Evolutionary conservation across 2,113 vertebrate genomes (phyloP).

Genomic region (Echinops telfairi): DNA sequence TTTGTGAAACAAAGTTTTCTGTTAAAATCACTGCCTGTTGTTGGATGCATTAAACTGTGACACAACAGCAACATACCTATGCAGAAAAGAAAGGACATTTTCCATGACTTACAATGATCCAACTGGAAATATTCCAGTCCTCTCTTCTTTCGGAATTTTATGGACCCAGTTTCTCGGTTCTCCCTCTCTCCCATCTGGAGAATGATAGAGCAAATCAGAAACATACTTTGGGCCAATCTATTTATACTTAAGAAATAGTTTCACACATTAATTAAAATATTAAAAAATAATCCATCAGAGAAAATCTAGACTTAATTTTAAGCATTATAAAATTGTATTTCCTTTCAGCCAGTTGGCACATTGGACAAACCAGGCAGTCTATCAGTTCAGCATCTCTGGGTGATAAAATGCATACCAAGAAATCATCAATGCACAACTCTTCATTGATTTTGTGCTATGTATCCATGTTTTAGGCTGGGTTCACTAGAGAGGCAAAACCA

Average conservation of each 20-base stretch:
- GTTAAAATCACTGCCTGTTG: conserved; percentile 27
- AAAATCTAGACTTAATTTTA: conserved; percentile 49
- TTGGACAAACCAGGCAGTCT: neutral
- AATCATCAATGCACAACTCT: conserved; percentile 17
- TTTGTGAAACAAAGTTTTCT: conserved; percentile 55
- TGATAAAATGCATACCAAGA: conserved; percentile 54
- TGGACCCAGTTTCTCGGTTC: neutral
- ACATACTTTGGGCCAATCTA: neutral
- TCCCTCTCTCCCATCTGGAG: neutral
- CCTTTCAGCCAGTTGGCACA: conserved; percentile 53
- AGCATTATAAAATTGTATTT: conserved; percentile 36
- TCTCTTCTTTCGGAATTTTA: conserved; percentile 26
- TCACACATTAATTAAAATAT: conserved; percentile 37
- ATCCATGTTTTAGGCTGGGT: neutral
- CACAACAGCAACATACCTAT: neutral
- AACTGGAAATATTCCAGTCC: conserved; percentile 38
- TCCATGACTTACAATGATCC: neutral
- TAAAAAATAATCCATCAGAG: conserved; percentile 48
- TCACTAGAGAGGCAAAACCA: too few species aligned
- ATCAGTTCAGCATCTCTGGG: neutral
- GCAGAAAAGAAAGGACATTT: neutral
- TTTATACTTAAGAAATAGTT: conserved; percentile 54
- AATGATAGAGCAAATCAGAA: neutral
- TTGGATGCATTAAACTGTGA: conserved; percentile 53
- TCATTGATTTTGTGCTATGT: conserved; percentile 5